Evolutionary conservation across 2,797 vertebrate species (phyloP).

Genomic region (Zenarchopterus dispar): DNA sequence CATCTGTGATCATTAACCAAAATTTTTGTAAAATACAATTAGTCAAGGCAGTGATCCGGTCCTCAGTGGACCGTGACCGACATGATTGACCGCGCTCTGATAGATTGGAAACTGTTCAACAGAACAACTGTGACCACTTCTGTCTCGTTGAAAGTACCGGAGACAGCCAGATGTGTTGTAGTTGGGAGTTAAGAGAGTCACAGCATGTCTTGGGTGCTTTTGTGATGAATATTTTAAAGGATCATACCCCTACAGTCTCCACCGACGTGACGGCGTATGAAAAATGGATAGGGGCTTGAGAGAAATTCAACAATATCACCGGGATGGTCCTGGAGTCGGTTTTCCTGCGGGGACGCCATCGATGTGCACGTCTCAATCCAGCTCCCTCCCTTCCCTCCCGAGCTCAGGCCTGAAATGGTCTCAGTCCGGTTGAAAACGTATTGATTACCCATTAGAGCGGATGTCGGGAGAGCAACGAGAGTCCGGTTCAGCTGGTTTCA

Average conservation of each 20-base stretch:
- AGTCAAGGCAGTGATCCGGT: slow-evolving; percentile 1
- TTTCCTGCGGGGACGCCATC: background rate
- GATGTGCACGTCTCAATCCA: slow-evolving; percentile 8
- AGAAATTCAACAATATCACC: slow-evolving; percentile 54
- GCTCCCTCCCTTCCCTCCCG: background rate
- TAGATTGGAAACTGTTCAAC: too few species aligned
- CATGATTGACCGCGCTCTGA: slow-evolving; percentile 12
- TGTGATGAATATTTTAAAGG: slow-evolving; percentile 78
- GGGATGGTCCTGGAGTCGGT: slow-evolving; percentile 19
- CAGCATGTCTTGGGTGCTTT: slow-evolving; percentile 57
- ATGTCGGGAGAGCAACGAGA: slow-evolving; percentile 42
- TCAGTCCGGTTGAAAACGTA: slow-evolving; percentile 58
- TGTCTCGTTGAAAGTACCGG: background rate
- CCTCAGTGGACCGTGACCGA: slow-evolving; percentile 31
- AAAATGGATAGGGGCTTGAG: slow-evolving; percentile 64
- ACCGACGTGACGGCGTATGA: slow-evolving; percentile 62
- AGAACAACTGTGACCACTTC: background rate
- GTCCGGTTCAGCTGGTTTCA: slow-evolving; percentile 1
- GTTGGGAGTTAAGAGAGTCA: slow-evolving; percentile 50
- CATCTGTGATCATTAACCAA: slow-evolving; percentile 34
- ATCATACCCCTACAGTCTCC: slow-evolving; percentile 54
- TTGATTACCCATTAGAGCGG: slow-evolving; percentile 54
- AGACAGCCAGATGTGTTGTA: slow-evolving; percentile 1
- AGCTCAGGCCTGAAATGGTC: slow-evolving; percentile 21
- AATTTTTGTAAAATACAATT: slow-evolving; percentile 14